Percentiles rank a stretch among this genome's conserved stretches.
phyloP scores from a whole-genome alignment of 2,888 invertebrate genomes.

The Lydus trimaculatus region DNA sequence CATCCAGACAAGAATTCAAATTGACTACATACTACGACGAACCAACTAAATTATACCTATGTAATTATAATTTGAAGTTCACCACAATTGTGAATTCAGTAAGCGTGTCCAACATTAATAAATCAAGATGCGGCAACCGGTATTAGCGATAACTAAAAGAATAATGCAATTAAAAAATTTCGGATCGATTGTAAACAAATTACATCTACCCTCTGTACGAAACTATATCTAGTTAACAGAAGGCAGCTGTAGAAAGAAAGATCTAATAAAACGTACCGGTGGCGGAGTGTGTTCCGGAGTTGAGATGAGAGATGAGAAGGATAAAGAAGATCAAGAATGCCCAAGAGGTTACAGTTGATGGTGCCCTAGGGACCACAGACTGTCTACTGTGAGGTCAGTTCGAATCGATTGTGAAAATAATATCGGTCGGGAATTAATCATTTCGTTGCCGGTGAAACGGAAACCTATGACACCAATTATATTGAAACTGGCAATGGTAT shows the following conservation, averaged over 20 bases:
- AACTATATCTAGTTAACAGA: not conserved
- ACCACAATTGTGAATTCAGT: not conserved
- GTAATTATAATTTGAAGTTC: not conserved
- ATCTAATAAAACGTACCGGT: not conserved
- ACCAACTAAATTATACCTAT: not conserved
- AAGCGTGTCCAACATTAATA: not conserved
- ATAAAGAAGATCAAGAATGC: slow-evolving; percentile 50
- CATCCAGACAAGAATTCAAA: slow-evolving; percentile 1
- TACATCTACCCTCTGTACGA: not conserved
- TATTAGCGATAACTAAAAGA: not conserved
- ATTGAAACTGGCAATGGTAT: slow-evolving; percentile 10
- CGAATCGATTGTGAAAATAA: slow-evolving; percentile 36
- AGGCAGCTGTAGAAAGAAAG: not conserved
- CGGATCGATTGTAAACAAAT: not conserved
- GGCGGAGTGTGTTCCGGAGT: slow-evolving; percentile 42
- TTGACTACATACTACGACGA: not conserved
- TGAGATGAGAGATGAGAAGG: slow-evolving; percentile 50
- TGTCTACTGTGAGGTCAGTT: slow-evolving; percentile 42
- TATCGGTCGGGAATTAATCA: slow-evolving; percentile 33
- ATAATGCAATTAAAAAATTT: not conserved
- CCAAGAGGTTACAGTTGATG: slow-evolving; percentile 45
- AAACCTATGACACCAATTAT: slow-evolving; percentile 16
- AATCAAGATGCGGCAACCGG: not conserved
- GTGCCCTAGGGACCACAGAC: slow-evolving; percentile 42
- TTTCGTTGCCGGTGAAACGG: slow-evolving; percentile 16